A percentile compares a stretch with the other conserved stretches of the same genome.
Conservation (phyloP, 2,797 vertebrate genomes). For the Basileuterus tristriatus region DNA sequence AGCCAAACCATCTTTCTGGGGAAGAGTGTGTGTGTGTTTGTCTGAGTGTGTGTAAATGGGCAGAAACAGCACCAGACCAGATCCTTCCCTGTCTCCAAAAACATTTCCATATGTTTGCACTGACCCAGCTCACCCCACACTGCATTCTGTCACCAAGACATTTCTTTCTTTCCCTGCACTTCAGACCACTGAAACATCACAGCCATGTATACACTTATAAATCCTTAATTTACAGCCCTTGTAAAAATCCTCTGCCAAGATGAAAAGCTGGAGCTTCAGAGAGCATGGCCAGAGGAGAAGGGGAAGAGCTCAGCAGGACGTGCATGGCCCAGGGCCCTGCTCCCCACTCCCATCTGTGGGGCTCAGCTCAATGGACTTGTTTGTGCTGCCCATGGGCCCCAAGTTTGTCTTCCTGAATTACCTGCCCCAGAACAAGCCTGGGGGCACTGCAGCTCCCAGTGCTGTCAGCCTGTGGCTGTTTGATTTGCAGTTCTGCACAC, state of each 20-base stretch:
- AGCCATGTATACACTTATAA: slow-evolving; percentile 56
- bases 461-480: accelerated
- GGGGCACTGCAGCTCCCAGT: accelerated
- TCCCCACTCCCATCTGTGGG: not conserved
- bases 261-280: slow-evolving; percentile 61
- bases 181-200: slow-evolving; percentile 60
- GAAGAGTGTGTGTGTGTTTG: not conserved
- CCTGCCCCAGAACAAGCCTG: not conserved
- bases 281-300: not conserved
- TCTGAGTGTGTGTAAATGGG: not conserved
- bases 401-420: not conserved
- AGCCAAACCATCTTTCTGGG: not conserved
- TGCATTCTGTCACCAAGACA: slow-evolving; percentile 26
- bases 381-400: not conserved
- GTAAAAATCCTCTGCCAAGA: slow-evolving; percentile 62
- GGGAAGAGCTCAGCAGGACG: not conserved
- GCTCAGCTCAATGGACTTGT: not conserved
- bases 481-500: not conserved
- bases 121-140: slow-evolving; percentile 43
- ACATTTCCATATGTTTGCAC: slow-evolving; percentile 55
- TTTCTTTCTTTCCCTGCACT: slow-evolving; percentile 39
- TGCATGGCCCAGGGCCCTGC: not conserved
- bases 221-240: slow-evolving; percentile 65
- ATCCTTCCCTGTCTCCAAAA: slow-evolving; percentile 16
- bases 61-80: slow-evolving; percentile 24